Percentiles rank a stretch among this genome's conserved stretches.
Conservation (phyloP, 35 echinoderm and acorn worm species). For the Lytechinus variegatus region DNA sequence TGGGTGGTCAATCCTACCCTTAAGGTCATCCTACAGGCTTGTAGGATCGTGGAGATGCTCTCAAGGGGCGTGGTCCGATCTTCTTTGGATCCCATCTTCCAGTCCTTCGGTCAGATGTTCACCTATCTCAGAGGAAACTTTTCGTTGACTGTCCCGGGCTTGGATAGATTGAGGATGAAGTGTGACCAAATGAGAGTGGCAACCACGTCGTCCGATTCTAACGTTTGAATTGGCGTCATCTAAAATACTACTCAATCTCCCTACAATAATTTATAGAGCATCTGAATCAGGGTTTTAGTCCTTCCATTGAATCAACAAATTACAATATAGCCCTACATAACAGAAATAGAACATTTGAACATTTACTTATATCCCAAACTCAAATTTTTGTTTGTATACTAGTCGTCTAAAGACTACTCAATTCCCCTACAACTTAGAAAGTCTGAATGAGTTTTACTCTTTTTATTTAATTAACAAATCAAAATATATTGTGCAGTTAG, state of each 20-base stretch:
- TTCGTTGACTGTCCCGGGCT: neutral
- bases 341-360: too few relatives aligned
- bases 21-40: constrained; percentile 36
- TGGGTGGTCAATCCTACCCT: constrained; percentile 57
- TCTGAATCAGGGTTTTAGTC: too few relatives aligned
- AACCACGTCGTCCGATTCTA: neutral
- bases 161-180: neutral
- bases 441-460: too few relatives aligned
- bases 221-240: neutral
- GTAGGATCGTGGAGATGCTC: constrained; percentile 28
- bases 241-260: neutral
- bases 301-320: too few relatives aligned
- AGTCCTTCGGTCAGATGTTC: constrained; percentile 62
- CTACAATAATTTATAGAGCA: neutral
- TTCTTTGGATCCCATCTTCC: constrained; percentile 58
- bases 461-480: too few relatives aligned
- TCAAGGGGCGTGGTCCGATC: constrained; percentile 33
- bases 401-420: too few relatives aligned
- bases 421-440: too few relatives aligned
- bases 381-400: too few relatives aligned
- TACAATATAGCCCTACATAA: too few relatives aligned
- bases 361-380: too few relatives aligned
- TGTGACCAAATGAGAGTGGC: neutral
- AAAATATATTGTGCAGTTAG: too few relatives aligned
- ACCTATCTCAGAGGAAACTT: constrained; percentile 4